Evolutionary conservation across 2,113 vertebrate genomes (phyloP), one percentile per base, ranked within the genome.

Genomic region (Anguilla japonica): DNA sequence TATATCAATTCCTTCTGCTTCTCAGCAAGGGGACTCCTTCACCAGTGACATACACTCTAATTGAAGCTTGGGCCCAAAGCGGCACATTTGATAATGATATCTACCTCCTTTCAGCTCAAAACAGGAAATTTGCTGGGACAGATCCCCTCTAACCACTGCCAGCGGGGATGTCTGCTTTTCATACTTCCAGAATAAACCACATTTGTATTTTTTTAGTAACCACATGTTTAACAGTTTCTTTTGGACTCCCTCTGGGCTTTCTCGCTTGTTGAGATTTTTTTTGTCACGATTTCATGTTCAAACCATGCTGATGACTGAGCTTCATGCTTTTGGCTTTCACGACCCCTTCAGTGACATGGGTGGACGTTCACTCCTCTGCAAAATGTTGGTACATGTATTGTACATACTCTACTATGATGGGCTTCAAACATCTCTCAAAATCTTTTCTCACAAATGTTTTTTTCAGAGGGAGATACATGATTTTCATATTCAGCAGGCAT

Each of bases 41-140:
- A 90, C 91, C 86, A 89, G 90, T 89, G 89, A 88, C 90, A 90
- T 14, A 87, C 91, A 85, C 80, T 91, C 88, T 92, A 92, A 94
- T 93, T 92, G 87, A 91, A 89, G 88, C 84, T 81, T 88, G 89
- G 87, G 89, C 87, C 91, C 88, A 92, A 80, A 90, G 89, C 63
- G 89, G 90, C 91, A 88, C 87, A 86, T 85, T 83, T 88, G 83
- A 90, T 92, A 94, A 91, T 85, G 80, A 85, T 92, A 92, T 93
- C 92, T 93, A 90, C 83, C 88, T 89, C 84, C 34, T 92, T 87
- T 50, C 85, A 84, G 83, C 86, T 91, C 86, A 46, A 41, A 89
- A 86, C 89, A 94, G 92, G 94, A 95, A 94, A 94, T 94, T 92
- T 63, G 89, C 82, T 83, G 83, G 88, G 93, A 95, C 92, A 88